Evolutionary conservation across 2,888 invertebrate species (phyloP), one percentile per base, ranked within the genome.

Genomic region (Scaptomyza parva): DNA sequence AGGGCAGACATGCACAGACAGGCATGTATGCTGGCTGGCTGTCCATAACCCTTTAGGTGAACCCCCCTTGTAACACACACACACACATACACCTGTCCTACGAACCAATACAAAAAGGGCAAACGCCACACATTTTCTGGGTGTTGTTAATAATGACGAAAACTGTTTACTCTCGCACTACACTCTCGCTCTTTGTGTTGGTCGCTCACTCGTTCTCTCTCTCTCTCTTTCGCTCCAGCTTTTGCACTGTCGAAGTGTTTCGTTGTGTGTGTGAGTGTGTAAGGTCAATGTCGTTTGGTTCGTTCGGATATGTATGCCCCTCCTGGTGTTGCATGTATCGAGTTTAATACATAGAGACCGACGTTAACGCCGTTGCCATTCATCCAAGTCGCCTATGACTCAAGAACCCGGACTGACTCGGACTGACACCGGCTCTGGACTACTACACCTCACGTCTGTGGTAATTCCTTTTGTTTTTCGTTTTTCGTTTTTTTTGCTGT

Each of bases 221-320:
- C 37, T 51, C 59, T 67, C 62, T 48, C 18, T 41, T 18, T 35
- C 28, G 8, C 2, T 30, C n/a, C n/a, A n/a, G 28, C 28, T 28
- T 12, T 30, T 12, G 11, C 12, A 5, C 39, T 64, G 47, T 33
- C 14, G 18, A 47, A 18, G 30, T 47, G 52, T 37, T 43, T 40
- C 44, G 44, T 33, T 47, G 20, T 59, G 28, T 54, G 76, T 79
- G 86, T 90, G 22, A 53, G 28, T 55, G 76, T 79, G 86, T 90
- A 90, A 90, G 90, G 90, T 90, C 90, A 90, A 89, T 90, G 90
- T 90, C 90, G 88, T 83, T 86, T 89, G 69, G 80, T 54, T 62
- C 68, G 70, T 70, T 65, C 43, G 44, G 48, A 18, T 30, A n/a
- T 52, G 58, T 28, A 26, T 50, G 58, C 47, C 24, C 44, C 18